Conservation (phyloP, 2,888 invertebrate species). For the Eupeodes luniger region DNA sequence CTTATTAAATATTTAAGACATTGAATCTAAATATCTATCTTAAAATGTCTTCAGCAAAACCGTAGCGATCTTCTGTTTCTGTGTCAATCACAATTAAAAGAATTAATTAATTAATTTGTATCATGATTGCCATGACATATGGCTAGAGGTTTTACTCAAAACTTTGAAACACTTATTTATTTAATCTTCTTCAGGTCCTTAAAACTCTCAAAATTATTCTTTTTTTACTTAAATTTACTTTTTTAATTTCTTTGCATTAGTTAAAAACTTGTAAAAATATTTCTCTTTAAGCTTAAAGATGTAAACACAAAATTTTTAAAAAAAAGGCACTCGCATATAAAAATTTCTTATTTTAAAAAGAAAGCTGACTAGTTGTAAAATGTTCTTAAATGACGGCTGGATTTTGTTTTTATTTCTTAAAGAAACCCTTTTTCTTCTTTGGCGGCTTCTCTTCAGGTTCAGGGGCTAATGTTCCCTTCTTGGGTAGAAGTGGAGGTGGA, state of each 20-base stretch:
- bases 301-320: not conserved
- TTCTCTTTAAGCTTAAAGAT: conserved; percentile 41
- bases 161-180: not conserved
- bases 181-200: conserved; percentile 58
- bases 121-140: too few relatives aligned
- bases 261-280: conserved; percentile 17
- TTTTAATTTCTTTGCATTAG: not conserved
- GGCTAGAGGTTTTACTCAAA: too few relatives aligned
- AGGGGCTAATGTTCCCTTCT: conserved; percentile 68
- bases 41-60: too few relatives aligned
- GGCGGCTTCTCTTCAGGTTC: conserved; percentile 77
- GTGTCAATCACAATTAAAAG: too few relatives aligned
- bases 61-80: too few relatives aligned
- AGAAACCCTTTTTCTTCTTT: conserved; percentile 81
- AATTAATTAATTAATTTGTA: too few relatives aligned
- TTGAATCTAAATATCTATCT: not conserved
- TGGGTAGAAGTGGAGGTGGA: conserved; percentile 80
- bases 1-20: not conserved
- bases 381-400: conserved; percentile 9
- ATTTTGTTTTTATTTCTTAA: conserved; percentile 72
- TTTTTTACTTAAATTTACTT: not conserved
- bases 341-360: not conserved
- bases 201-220: conserved; percentile 57
- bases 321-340: conserved; percentile 56
- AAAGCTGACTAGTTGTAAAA: conserved; percentile 5